These are phyloP conservation scores for Drosophila subobscura DNA, from an alignment of 1,140 invertebrate species.

Conservation along the genomic window DNA sequence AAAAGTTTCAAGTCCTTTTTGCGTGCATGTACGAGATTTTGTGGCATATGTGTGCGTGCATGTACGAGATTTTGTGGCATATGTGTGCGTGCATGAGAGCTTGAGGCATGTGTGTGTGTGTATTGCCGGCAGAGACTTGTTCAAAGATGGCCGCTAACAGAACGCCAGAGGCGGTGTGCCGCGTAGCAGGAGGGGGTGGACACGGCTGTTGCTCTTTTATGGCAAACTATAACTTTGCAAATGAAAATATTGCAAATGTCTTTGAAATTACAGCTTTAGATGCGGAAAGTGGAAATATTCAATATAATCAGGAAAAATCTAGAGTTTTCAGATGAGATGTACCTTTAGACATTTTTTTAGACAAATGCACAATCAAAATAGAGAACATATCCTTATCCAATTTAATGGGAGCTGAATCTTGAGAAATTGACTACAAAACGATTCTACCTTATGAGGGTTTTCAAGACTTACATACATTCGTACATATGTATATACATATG, in stretches of 20 bases:
- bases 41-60: constrained; percentile 8
- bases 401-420: too few species aligned
- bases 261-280: too few species aligned
- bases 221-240: constrained; percentile 15
- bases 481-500: too few species aligned
- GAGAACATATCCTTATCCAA: too few species aligned
- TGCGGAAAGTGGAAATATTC: too few species aligned
- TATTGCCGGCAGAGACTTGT: constrained; percentile 42
- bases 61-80: background rate
- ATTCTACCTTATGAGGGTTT: too few species aligned
- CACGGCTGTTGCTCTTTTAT: constrained; percentile 50
- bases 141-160: constrained; percentile 65
- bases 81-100: constrained; percentile 10
- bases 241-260: background rate
- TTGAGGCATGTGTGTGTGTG: constrained; percentile 13
- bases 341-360: too few species aligned
- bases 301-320: too few species aligned
- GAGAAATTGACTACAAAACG: too few species aligned
- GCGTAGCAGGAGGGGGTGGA: background rate
- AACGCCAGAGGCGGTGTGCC: constrained; percentile 14
- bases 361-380: too few species aligned
- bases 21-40: background rate
- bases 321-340: too few species aligned
- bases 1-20: constrained; percentile 18
- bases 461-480: too few species aligned